A percentile compares a stretch with the other conserved stretches of the same genome.
Evolutionary conservation across 2,113 vertebrate genomes (phyloP).

Genomic region (Asarcornis scutulata): DNA sequence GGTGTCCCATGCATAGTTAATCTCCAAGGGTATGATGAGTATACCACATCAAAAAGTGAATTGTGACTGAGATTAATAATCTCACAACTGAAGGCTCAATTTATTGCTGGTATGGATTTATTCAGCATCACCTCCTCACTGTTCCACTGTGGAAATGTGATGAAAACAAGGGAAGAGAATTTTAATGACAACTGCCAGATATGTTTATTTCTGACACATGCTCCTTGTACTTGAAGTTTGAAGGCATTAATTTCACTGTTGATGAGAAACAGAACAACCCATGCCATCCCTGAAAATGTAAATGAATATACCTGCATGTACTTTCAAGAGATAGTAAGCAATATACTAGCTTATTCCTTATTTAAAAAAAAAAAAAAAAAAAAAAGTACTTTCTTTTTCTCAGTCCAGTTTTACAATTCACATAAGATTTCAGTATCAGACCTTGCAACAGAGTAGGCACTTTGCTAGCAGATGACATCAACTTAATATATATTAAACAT

Average conservation of each 20-base stretch:
- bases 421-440: background rate
- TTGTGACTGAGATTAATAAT: background rate
- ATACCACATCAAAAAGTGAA: background rate
- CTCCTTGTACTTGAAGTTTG: fast-evolving
- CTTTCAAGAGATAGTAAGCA: background rate
- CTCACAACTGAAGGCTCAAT: background rate
- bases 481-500: background rate
- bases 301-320: background rate
- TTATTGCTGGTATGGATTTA: background rate
- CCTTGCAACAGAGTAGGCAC: background rate
- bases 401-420: background rate
- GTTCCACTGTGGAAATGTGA: background rate
- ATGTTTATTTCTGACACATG: background rate
- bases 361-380: background rate
- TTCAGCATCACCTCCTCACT: background rate
- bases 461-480: background rate
- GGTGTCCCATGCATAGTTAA: background rate
- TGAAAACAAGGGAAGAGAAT: background rate
- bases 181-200: background rate
- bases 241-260: background rate
- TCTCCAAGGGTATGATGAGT: background rate
- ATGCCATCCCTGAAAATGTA: background rate
- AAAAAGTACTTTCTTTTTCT: background rate
- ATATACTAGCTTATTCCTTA: background rate
- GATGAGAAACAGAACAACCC: background rate